These are phyloP conservation scores for Sminthurides aquaticus DNA, from an alignment of 2,888 invertebrate genomes.

Conservation along the genomic window DNA sequence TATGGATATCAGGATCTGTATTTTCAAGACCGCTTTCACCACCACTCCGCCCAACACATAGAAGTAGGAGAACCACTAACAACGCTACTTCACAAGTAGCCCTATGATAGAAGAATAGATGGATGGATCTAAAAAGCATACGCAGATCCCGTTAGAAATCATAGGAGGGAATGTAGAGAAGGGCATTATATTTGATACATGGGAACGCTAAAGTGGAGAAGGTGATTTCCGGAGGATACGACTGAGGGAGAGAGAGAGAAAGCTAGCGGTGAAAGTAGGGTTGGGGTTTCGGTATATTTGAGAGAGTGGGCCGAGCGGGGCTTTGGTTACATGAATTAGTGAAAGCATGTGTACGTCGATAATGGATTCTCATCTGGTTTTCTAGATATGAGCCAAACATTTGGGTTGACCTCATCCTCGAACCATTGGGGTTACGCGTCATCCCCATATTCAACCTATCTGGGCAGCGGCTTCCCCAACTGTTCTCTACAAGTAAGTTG, in stretches of 20 bases:
- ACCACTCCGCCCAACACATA: too few relatives aligned
- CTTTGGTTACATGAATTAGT: neutral
- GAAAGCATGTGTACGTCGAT: neutral
- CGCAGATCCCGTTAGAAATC: too few relatives aligned
- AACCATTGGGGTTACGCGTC: slow-evolving; percentile 82
- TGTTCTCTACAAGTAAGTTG: slow-evolving; percentile 42
- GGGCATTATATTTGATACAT: too few relatives aligned
- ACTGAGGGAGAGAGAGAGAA: neutral
- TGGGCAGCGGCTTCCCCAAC: slow-evolving; percentile 59
- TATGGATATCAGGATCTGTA: too few relatives aligned
- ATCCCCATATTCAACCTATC: slow-evolving; percentile 76
- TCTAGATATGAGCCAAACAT: slow-evolving; percentile 72
- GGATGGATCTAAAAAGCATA: too few relatives aligned
- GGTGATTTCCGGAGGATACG: neutral
- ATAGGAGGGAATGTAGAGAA: too few relatives aligned
- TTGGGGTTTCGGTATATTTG: neutral
- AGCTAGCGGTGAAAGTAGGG: neutral
- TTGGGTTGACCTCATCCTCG: slow-evolving; percentile 73
- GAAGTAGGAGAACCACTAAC: too few relatives aligned
- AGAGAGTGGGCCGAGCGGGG: neutral
- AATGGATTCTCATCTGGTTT: neutral
- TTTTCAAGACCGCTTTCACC: too few relatives aligned
- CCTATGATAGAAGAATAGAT: too few relatives aligned
- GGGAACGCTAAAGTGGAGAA: too few relatives aligned
- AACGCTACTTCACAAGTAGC: too few relatives aligned